These are phyloP conservation scores for Tetragnatha versicolor DNA, from an alignment of 1,140 invertebrate species.

Conservation along the genomic window DNA sequence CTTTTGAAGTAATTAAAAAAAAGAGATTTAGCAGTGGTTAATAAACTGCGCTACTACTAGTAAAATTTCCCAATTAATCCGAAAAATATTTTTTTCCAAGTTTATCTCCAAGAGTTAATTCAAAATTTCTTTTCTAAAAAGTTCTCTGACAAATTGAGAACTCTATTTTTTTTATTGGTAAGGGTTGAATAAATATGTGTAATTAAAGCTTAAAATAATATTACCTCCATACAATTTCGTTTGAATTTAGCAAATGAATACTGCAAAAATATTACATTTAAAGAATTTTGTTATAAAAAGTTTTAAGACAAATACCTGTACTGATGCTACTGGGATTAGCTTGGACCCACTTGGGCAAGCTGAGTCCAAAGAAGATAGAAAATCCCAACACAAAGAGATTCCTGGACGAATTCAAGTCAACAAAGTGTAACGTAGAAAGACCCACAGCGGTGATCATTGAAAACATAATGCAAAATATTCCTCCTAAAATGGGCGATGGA, in stretches of 20 bases:
- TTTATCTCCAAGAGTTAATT: not conserved
- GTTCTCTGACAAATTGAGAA: not conserved
- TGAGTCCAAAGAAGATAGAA: conserved; percentile 82
- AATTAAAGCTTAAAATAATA: not conserved
- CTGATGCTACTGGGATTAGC: conserved; percentile 72
- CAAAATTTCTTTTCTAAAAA: not conserved
- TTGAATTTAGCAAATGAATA: not conserved
- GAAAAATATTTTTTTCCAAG: no score
- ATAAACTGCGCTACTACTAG: no score
- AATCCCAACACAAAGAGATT: conserved; percentile 90
- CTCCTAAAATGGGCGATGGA: conserved; percentile 86
- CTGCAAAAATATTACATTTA: not conserved
- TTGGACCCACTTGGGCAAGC: conserved; percentile 79
- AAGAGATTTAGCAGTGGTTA: no score
- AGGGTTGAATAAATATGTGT: not conserved
- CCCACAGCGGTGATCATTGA: conserved; percentile 85
- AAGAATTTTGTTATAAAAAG: not conserved
- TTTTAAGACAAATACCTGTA: conserved; percentile 68
- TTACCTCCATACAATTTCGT: not conserved
- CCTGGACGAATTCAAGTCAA: conserved; percentile 78
- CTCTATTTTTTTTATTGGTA: not conserved
- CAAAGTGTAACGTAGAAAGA: conserved; percentile 81
- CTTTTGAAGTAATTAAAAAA: no score
- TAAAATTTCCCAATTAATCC: no score
- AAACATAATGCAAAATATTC: conserved; percentile 86